These are phyloP conservation scores for Xestoiulus laeticollis DNA, from an alignment of 2,888 invertebrate genomes.

Conservation along the genomic window DNA sequence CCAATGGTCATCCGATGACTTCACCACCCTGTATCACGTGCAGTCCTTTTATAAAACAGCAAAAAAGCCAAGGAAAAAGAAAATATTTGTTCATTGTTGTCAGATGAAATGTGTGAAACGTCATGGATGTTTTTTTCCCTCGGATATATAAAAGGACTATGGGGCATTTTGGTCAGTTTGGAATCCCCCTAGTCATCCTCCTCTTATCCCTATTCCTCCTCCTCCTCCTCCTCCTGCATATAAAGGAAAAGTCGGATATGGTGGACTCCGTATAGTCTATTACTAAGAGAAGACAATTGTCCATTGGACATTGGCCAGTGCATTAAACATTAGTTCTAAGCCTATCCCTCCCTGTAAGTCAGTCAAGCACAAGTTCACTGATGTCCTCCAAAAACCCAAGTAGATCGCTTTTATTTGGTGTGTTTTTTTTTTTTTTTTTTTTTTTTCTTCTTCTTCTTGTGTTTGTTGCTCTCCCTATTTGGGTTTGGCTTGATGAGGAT, in stretches of 20 bases:
- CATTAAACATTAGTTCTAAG: conserved; percentile 42
- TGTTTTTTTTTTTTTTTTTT: conserved; percentile 29
- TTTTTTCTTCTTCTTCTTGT: conserved; percentile 15
- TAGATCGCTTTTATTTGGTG: conserved; percentile 40
- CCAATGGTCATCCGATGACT: too few species aligned
- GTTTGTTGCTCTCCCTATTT: conserved; percentile 31
- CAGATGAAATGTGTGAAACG: conserved; percentile 13
- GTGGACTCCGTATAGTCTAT: conserved; percentile 37
- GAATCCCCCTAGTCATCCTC: background rate
- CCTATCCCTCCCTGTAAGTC: conserved; percentile 42
- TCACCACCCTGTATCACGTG: background rate
- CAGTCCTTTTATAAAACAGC: background rate
- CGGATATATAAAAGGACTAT: background rate
- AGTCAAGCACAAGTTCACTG: conserved; percentile 35
- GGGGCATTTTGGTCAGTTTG: conserved; percentile 13
- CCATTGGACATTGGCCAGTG: conserved; percentile 29
- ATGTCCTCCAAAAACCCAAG: conserved; percentile 43
- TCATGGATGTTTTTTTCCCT: background rate
- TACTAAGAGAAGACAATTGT: conserved; percentile 23
- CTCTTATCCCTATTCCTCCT: background rate
- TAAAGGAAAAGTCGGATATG: conserved; percentile 12
- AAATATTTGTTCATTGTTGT: conserved; percentile 27
- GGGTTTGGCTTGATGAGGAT: conserved; percentile 40
- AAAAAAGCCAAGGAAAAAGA: conserved; percentile 22
- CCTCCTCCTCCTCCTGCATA: background rate